Base-by-base conservation (phyloP, 2,888 invertebrate species). In the Pammene aurita region DNA sequence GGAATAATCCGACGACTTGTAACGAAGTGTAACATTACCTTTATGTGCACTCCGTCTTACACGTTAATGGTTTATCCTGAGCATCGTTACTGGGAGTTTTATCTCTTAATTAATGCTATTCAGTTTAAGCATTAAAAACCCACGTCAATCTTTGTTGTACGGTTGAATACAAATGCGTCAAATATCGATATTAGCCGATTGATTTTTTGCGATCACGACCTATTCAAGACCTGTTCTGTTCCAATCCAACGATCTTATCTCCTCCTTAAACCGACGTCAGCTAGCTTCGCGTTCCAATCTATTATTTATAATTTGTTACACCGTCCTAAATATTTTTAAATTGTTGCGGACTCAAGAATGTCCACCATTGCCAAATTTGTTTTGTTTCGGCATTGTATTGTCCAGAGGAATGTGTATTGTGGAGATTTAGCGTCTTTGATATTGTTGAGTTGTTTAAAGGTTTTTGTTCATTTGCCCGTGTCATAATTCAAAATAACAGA, bases 201-300 rank as follows among this genome's bases (percentile, higher is more conserved):
- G 75, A 72, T 77, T 79, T 78, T 77, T 78, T 76, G 66, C 73
- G 71, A 77, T 80, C 78, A 78, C 76, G 74, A 76, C 74, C 78
- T 75, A 79, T 80, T 78, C 75, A 73, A 74, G 80, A 80, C 81
- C 74, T 71, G 79, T 81, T 81, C 76, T 62, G 79, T 81, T 81
- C 76, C 60, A 62, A 54, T 81, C 76, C 60, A 62, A 54, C 63
- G 71, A 71, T 63, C 65, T 67, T 70, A 72, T 70, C 72, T 72
- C 64, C 72, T 72, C 64, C 72, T 74, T 70, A 71, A 64, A 55
- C 66, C 48, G 71, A 74, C 74, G 70, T 73, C 72, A 70, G 71
- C 65, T 58, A 70, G 67, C 76, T 78, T 78, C 72, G 75, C 75
- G 71, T 72, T 76, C 72, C 58, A 75, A 72, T 73, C 75, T 76